phyloP scores from a whole-genome alignment of 1,140 invertebrate genomes.

The Zelostemma sp. region DNA sequence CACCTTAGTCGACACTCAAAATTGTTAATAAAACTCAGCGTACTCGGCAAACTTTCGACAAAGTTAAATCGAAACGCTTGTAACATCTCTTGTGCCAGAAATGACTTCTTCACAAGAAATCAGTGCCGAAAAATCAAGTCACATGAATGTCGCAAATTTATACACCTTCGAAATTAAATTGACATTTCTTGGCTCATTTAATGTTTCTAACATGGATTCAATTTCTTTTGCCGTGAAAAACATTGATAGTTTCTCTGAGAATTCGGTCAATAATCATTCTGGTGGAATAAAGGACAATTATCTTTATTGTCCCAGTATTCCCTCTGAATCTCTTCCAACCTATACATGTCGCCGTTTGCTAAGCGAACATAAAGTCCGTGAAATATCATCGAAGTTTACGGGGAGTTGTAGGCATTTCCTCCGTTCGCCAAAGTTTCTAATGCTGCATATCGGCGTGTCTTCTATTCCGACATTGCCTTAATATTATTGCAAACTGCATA shows the following conservation, averaged over 20 bases:
- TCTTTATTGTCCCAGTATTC: background rate
- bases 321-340: conserved; percentile 11
- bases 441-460: conserved; percentile 21
- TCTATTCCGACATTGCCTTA: conserved; percentile 24
- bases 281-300: background rate
- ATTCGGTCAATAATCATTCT: conserved; percentile 6
- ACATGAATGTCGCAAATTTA: conserved; percentile 20
- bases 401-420: conserved; percentile 30
- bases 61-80: conserved; percentile 34
- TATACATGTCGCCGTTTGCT: conserved; percentile 24
- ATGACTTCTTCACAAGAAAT: background rate
- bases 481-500: no score
- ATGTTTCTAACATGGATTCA: background rate
- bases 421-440: conserved; percentile 25
- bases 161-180: conserved; percentile 3
- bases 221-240: no score
- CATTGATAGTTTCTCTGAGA: no score
- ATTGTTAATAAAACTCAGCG: conserved; percentile 40
- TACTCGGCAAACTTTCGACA: conserved; percentile 26
- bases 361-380: conserved; percentile 30
- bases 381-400: conserved; percentile 44
- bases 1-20: conserved; percentile 14
- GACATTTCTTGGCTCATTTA: background rate
- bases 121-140: conserved; percentile 8
- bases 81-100: conserved; percentile 4